phyloP scores from a whole-genome alignment of 2,113 vertebrate species.

The Pogonocichla stellata region DNA sequence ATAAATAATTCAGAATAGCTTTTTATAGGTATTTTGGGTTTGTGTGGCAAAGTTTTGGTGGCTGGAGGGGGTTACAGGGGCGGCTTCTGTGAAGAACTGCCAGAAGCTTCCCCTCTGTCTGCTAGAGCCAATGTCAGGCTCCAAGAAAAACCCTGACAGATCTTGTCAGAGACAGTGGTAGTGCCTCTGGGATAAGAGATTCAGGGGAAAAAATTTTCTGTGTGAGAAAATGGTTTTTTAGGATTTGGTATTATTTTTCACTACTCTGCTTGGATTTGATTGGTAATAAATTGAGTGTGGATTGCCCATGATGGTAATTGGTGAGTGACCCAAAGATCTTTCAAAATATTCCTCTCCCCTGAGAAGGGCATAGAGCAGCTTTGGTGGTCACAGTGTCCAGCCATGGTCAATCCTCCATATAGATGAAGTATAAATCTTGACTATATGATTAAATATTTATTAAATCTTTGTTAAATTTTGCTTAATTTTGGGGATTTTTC shows the following conservation, averaged over 20 bases:
- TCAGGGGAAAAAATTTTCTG: background rate
- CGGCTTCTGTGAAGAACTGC: background rate
- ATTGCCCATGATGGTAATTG: background rate
- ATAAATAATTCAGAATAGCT: background rate
- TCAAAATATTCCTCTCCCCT: background rate
- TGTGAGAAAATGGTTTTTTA: background rate
- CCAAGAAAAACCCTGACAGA: background rate
- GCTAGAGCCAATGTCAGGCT: background rate
- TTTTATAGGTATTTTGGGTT: background rate
- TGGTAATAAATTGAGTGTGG: background rate
- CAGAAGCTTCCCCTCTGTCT: background rate
- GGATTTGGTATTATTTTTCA: background rate
- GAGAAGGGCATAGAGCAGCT: background rate
- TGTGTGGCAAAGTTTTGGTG: background rate
- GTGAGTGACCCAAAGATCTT: background rate
- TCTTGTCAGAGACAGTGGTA: no score
- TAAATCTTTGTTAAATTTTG: background rate
- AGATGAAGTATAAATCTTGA: background rate
- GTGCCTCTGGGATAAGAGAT: background rate
- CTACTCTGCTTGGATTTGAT: background rate
- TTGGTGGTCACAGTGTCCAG: background rate
- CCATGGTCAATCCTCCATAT: background rate
- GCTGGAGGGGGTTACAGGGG: rapidly evolving
- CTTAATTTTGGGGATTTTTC: background rate
- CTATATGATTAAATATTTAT: background rate